These are phyloP conservation scores for Anhinga anhinga DNA, from an alignment of 2,113 vertebrate genomes.

Conservation along the genomic window DNA sequence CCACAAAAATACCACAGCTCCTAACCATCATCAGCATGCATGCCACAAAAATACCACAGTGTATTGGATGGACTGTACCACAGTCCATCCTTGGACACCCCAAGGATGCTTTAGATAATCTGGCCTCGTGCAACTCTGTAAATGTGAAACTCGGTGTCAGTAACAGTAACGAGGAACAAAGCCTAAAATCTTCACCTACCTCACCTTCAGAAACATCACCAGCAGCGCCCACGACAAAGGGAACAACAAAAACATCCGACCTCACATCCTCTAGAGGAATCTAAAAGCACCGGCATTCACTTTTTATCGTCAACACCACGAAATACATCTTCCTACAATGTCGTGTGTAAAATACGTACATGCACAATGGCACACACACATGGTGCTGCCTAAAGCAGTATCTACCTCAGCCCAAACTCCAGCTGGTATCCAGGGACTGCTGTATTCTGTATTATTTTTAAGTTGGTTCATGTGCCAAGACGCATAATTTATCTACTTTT, in stretches of 20 bases:
- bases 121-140: not conserved
- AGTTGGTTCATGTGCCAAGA: not conserved
- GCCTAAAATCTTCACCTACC: not conserved
- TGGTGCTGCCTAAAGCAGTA: not conserved
- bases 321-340: not conserved
- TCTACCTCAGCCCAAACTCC: not conserved
- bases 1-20: not conserved
- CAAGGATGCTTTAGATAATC: not conserved
- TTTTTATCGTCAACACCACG: not conserved
- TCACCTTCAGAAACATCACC: not conserved
- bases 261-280: not conserved
- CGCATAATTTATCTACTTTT: not conserved
- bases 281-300: accelerated
- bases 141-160: not conserved
- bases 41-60: not conserved
- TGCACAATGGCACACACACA: accelerated
- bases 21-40: not conserved
- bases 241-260: accelerated
- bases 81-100: not conserved
- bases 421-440: not conserved
- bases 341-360: not conserved
- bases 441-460: not conserved
- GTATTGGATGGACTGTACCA: too few species aligned
- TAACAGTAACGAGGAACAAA: not conserved
- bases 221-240: not conserved